Evolutionary conservation across 2,888 invertebrate genomes (phyloP), one percentile per base, ranked within the genome.

Genomic region (Aelia acuminata): DNA sequence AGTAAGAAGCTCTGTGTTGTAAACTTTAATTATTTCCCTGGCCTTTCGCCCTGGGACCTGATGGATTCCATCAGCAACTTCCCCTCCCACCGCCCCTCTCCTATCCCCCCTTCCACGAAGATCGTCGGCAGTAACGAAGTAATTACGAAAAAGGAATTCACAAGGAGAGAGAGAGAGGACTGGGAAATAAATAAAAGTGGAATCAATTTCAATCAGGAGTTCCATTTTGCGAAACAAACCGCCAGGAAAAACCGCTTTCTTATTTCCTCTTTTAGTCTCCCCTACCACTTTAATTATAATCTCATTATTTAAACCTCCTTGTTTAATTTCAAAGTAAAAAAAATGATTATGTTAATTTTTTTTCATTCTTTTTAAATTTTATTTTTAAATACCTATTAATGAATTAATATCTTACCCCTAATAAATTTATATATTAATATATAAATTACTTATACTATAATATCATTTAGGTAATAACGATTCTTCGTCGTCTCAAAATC

Each of bases 141-240:
- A 80, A 80, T 80, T 80, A 80, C 80, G 43, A 80, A 80, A 80
- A 80, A 80, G 80, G 80, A 80, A 80, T 80, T 43, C 80, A 80
- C 80, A 80, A 80, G n/a, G 13, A 75, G 43, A 13, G n/a, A n/a
- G n/a, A n/a, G n/a, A n/a, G n/a, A 15, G 3, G 4, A 7, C 22
- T 2, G 80, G n/a, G 43, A 47, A 80, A 80, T 22, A 80, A 80
- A 47, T 80, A 47, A 47, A 20, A 80, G n/a, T 13, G 80, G 80
- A 47, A 39, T 80, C 43, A 80, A 80, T 80, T 80, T 80, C 43
- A 80, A 80, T 80, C 43, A 80, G 20, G 80, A n/a, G 43, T 80
- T 80, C 43, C 80, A 80, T 80, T 80, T 80, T 43, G 43, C n/a
- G 80, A 43, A 47, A 80, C 43, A 80, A 80, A 80, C 80, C 80